These are phyloP conservation scores for Odobenus rosmarus DNA, from an alignment of 2,113 vertebrate species.

Conservation along the genomic window DNA sequence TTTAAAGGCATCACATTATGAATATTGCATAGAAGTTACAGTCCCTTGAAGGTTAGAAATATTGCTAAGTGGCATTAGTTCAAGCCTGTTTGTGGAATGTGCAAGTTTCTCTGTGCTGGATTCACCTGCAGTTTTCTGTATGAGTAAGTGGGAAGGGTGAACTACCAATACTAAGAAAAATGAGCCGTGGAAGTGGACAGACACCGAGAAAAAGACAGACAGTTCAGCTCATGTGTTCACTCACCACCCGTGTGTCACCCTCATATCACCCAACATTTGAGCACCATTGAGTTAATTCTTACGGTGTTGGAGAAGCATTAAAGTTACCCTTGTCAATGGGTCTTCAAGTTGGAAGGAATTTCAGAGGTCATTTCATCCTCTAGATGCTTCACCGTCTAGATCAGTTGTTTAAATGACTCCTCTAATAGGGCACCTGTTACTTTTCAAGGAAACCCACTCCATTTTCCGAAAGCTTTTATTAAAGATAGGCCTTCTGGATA, in stretches of 20 bases:
- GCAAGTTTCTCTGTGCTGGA: not conserved
- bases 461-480: not conserved
- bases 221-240: not conserved
- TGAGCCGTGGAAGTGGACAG: not conserved
- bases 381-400: not conserved
- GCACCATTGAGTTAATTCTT: not conserved
- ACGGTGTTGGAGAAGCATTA: not conserved
- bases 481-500: not conserved
- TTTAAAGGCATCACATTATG: slow-evolving; percentile 63
- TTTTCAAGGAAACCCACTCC: not conserved
- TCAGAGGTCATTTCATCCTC: not conserved
- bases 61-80: not conserved
- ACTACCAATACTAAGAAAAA: not conserved
- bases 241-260: not conserved
- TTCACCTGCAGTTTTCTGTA: not conserved
- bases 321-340: not conserved
- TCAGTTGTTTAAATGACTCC: not conserved
- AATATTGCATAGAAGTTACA: not conserved
- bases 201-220: not conserved
- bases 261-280: not conserved
- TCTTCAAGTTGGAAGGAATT: not conserved
- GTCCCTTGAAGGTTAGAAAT: slow-evolving; percentile 38
- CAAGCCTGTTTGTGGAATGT: not conserved
- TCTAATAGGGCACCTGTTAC: not conserved
- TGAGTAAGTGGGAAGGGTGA: not conserved